These are phyloP conservation scores for Odontocerum albicorne DNA, from an alignment of 2,888 invertebrate species.

Conservation along the genomic window DNA sequence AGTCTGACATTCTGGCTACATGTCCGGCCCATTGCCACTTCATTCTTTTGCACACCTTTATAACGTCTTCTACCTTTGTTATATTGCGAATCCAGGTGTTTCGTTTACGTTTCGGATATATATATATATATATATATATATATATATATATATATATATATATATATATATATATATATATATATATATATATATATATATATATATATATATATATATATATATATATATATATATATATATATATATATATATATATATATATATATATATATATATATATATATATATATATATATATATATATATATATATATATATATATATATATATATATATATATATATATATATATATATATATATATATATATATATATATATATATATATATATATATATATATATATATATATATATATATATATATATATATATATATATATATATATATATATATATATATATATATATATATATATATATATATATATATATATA, in stretches of 20 bases:
- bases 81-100: no score
- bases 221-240: constrained; percentile 2
- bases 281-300: neutral
- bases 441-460: neutral
- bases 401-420: neutral
- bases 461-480: neutral
- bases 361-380: neutral
- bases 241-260: neutral
- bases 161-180: constrained; percentile 1
- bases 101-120: no score
- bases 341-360: neutral
- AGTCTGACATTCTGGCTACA: no score
- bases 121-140: neutral
- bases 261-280: neutral
- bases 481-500: neutral
- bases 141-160: neutral
- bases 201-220: constrained; percentile 1
- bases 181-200: constrained; percentile 1
- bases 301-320: neutral
- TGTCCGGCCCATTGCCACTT: no score
- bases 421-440: neutral
- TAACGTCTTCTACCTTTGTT: no score
- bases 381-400: neutral
- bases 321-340: neutral
- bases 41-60: no score